phyloP scores from a whole-genome alignment of 2,797 vertebrate genomes.

The Eleutherodactylus coqui region DNA sequence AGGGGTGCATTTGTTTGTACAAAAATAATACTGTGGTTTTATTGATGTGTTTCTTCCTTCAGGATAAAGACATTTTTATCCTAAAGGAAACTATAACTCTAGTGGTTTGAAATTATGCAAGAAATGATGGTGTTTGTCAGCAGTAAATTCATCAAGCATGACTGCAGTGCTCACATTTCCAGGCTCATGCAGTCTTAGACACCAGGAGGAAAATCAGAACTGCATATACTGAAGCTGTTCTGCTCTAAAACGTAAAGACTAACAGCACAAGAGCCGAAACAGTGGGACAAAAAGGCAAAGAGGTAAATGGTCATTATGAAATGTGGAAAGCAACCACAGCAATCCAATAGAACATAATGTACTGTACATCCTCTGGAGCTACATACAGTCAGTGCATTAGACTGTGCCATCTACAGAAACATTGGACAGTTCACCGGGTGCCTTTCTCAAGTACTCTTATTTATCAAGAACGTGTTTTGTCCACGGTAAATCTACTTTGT shows the following conservation, averaged over 20 bases:
- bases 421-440: not conserved
- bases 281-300: not conserved
- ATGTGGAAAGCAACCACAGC: not conserved
- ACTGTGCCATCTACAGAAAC: slow-evolving; percentile 18
- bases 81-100: slow-evolving; percentile 51
- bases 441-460: not conserved
- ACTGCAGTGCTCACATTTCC: slow-evolving; percentile 41
- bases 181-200: slow-evolving; percentile 29
- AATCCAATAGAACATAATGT: slow-evolving; percentile 16
- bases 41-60: slow-evolving; percentile 42
- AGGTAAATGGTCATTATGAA: slow-evolving; percentile 15
- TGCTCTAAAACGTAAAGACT: not conserved
- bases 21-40: not conserved
- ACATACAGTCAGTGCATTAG: not conserved
- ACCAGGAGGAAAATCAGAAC: not conserved
- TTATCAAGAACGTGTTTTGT: not conserved
- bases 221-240: not conserved
- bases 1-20: not conserved
- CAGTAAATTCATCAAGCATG: slow-evolving; percentile 51
- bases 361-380: not conserved
- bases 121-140: slow-evolving; percentile 45
- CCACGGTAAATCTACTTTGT: not conserved
- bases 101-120: slow-evolving; percentile 47
- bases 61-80: slow-evolving; percentile 48
- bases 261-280: not conserved